These are phyloP conservation scores for Schlechtendalia chinensis DNA, from an alignment of 1,140 invertebrate species.

Conservation along the genomic window DNA sequence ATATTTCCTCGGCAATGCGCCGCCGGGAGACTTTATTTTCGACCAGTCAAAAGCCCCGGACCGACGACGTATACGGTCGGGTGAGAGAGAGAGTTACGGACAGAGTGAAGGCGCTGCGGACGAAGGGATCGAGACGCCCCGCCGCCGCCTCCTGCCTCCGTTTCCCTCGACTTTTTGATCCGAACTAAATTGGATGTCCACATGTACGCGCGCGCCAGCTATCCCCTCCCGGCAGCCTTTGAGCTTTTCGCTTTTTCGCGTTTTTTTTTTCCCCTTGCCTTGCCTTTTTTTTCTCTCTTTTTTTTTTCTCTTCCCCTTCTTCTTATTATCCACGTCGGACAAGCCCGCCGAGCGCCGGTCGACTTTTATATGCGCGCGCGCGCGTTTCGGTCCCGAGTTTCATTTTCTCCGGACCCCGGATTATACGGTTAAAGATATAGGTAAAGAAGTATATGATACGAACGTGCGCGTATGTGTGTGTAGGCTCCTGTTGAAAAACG, in stretches of 20 bases:
- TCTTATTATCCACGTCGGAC: constrained; percentile 48
- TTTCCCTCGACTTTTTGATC: constrained; percentile 45
- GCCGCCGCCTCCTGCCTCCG: constrained; percentile 3
- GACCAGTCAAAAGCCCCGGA: constrained; percentile 47
- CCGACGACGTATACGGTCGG: background rate
- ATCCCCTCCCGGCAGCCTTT: constrained; percentile 37
- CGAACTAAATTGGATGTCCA: constrained; percentile 50
- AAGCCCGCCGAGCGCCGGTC: background rate
- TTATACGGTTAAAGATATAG: constrained; percentile 50
- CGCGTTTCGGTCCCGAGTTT: constrained; percentile 40
- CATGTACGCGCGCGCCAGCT: constrained; percentile 10
- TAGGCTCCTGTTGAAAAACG: constrained; percentile 34
- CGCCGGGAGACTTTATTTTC: constrained; percentile 50
- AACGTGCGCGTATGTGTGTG: too few species aligned
- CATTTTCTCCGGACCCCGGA: constrained; percentile 43
- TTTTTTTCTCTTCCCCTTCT: background rate
- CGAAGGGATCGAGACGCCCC: background rate
- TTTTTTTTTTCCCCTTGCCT: background rate
- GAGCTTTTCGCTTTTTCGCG: constrained; percentile 21
- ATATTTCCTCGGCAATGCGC: constrained; percentile 50
- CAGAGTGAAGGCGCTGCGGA: background rate
- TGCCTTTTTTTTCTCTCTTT: constrained; percentile 28
- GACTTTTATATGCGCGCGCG: background rate
- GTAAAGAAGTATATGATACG: background rate
- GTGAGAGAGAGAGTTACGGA: too few species aligned